phyloP scores from a whole-genome alignment of 2,797 vertebrate genomes.

The Micrastur ruficollis region DNA sequence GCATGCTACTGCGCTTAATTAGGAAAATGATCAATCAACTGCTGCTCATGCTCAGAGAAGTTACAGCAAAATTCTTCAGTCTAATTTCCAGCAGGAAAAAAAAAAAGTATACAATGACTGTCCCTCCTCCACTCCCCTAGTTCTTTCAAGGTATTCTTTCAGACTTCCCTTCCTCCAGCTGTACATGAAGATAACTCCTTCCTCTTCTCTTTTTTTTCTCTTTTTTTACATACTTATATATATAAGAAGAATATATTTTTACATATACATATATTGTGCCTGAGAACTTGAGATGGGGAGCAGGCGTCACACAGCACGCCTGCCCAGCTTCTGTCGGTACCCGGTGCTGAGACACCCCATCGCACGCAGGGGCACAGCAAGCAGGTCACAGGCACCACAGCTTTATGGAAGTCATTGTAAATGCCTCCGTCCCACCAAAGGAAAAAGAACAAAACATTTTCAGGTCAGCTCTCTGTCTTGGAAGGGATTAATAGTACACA shows the following conservation, averaged over 20 bases:
- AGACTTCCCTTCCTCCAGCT: not conserved
- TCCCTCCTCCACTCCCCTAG: not conserved
- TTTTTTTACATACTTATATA: not conserved
- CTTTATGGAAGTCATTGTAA: not conserved
- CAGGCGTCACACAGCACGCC: rapidly evolving
- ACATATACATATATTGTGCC: not conserved
- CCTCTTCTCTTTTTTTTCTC: not conserved
- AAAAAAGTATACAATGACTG: not conserved
- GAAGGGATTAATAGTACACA: not conserved
- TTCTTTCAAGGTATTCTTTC: not conserved
- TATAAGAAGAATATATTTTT: not conserved
- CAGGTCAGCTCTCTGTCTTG: not conserved
- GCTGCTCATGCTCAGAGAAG: not conserved
- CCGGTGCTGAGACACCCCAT: not conserved
- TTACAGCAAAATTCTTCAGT: not conserved
- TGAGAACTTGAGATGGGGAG: not conserved
- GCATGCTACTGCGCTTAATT: not conserved
- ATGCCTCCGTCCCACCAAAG: not conserved
- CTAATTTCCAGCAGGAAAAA: not conserved
- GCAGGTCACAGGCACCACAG: not conserved
- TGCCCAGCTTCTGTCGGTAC: not conserved
- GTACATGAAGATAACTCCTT: not conserved
- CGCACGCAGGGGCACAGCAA: not conserved
- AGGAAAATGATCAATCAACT: constrained; percentile 20
- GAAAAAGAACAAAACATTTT: not conserved